Percentiles rank a stretch among this genome's conserved stretches.
Evolutionary conservation across 2,113 vertebrate genomes (phyloP).

Genomic region (Rhinolophus sinicus): DNA sequence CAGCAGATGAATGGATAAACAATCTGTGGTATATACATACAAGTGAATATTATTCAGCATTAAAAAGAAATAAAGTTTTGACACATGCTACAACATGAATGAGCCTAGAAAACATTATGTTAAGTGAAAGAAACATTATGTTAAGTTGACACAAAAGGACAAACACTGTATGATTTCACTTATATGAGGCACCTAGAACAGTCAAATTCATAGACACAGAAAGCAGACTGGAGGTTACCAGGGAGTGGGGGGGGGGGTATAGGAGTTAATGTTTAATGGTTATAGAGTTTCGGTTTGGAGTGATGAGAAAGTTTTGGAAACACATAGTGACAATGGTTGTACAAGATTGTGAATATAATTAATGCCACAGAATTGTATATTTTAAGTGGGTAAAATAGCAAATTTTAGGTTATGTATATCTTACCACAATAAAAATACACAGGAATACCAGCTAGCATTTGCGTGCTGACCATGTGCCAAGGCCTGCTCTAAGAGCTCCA

Average conservation of each 20-base stretch:
- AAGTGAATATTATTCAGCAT: not conserved
- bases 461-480: not conserved
- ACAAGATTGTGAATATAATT: not conserved
- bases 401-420: not conserved
- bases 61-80: constrained; percentile 7
- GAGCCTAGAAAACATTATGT: constrained; percentile 29
- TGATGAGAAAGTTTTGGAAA: not conserved
- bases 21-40: not conserved
- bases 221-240: constrained; percentile 29
- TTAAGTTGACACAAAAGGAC: constrained; percentile 25
- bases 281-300: not conserved
- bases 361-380: not conserved
- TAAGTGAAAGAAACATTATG: constrained; percentile 32
- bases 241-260: not conserved
- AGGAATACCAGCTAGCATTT: not conserved
- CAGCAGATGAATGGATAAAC: not conserved
- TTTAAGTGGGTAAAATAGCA: constrained; percentile 29
- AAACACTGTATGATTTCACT: not conserved
- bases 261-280: not conserved
- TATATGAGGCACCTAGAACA: not conserved
- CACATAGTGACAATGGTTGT: not conserved
- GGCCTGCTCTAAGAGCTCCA: not conserved
- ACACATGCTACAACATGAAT: not conserved
- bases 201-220: constrained; percentile 17
- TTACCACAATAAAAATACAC: not conserved